Conservation (phyloP, 2,113 vertebrate species). For the Synchiropus splendidus region DNA sequence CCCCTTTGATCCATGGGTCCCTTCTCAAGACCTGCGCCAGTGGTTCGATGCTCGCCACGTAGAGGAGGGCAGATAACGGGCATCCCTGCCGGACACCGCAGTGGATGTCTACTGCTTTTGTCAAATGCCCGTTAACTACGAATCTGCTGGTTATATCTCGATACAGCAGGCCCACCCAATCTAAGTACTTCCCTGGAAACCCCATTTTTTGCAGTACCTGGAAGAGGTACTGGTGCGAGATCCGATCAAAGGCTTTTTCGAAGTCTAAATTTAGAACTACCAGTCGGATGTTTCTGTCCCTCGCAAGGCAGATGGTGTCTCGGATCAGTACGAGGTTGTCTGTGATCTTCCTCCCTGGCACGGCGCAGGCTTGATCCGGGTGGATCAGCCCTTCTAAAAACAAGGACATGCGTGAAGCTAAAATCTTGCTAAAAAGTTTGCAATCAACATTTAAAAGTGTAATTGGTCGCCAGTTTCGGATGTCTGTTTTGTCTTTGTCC, state of each 20-base stretch:
- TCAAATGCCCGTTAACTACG: constrained; percentile 2
- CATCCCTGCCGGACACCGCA: constrained; percentile 10
- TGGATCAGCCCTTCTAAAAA: neutral
- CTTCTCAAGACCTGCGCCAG: constrained; percentile 14
- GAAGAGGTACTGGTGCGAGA: constrained; percentile 12
- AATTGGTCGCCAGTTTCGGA: constrained; percentile 6
- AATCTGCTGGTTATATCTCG: neutral
- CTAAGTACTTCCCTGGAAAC: neutral
- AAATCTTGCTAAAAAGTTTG: constrained; percentile 9
- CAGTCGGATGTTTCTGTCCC: neutral
- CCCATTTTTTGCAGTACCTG: constrained; percentile 6
- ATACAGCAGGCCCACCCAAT: constrained; percentile 3
- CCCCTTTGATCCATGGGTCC: constrained; percentile 2
- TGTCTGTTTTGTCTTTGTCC: constrained; percentile 2
- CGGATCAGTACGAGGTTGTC: constrained; percentile 8
- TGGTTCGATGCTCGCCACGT: neutral
- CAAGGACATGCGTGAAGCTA: neutral
- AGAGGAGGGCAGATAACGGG: constrained; percentile 8
- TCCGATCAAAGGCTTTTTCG: constrained; percentile 3
- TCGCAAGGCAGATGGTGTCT: neutral
- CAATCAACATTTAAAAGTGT: constrained; percentile 4
- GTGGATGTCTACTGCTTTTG: constrained; percentile 3
- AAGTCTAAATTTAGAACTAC: constrained; percentile 2
- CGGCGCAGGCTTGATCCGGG: constrained; percentile 1
- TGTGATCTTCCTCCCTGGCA: constrained; percentile 1